phyloP scores from a whole-genome alignment of 2,113 vertebrate genomes.

The Aphelocoma coerulescens region DNA sequence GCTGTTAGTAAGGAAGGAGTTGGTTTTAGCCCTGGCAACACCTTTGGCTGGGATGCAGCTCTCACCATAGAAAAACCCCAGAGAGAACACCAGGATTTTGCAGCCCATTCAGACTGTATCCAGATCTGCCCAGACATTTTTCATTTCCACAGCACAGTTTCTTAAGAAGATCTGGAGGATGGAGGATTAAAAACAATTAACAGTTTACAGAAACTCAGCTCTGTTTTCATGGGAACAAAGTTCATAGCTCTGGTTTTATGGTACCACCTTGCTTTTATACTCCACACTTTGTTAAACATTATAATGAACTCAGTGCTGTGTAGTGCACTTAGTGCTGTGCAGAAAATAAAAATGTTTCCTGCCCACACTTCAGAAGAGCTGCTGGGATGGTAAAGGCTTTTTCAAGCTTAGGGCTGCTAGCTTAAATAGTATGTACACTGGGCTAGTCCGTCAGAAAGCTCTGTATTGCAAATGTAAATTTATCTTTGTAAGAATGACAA shows the following conservation, averaged over 20 bases:
- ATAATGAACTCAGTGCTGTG: background rate
- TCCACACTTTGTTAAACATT: slow-evolving; percentile 23
- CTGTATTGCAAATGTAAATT: background rate
- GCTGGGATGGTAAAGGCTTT: background rate
- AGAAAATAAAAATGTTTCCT: slow-evolving; percentile 54
- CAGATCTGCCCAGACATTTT: background rate
- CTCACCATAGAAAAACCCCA: background rate
- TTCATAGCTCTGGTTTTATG: background rate
- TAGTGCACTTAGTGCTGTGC: background rate
- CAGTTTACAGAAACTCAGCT: background rate
- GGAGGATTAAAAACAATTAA: background rate
- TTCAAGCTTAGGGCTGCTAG: background rate
- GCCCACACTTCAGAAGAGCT: slow-evolving; percentile 28
- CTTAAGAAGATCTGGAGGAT: background rate
- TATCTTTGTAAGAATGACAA: background rate
- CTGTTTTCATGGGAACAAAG: slow-evolving; percentile 5
- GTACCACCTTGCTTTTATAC: slow-evolving; percentile 40
- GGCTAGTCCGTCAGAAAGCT: background rate
- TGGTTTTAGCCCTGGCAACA: background rate
- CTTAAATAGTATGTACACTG: background rate
- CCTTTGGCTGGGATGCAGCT: background rate
- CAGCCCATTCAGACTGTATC: background rate
- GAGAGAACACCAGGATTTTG: background rate
- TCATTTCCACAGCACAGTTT: background rate
- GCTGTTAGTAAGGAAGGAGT: background rate